Conservation (phyloP, 2,797 vertebrate species). For the Cynopterus sphinx region DNA sequence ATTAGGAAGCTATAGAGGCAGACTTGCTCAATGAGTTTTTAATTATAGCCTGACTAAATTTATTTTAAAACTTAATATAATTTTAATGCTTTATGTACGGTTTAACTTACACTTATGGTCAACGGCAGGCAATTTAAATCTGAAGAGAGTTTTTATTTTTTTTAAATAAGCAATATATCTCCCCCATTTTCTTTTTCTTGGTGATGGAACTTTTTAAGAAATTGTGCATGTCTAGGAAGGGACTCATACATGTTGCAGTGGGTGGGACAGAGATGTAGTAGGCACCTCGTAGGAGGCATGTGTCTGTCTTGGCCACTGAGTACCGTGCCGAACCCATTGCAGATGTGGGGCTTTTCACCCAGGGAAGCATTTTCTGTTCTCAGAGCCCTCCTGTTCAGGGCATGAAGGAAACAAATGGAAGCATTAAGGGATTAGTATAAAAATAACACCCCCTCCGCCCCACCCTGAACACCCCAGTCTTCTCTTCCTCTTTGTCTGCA, state of each 20-base stretch:
- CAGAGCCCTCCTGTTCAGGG: neutral
- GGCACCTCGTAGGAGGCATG: neutral
- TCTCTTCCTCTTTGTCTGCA: neutral
- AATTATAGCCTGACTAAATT: neutral
- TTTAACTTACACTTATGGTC: neutral
- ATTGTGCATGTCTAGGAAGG: neutral
- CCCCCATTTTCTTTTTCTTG: neutral
- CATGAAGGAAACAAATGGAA: neutral
- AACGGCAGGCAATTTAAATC: neutral
- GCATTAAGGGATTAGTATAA: neutral
- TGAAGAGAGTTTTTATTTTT: neutral
- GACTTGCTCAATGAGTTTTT: neutral
- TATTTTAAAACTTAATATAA: neutral
- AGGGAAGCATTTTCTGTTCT: neutral
- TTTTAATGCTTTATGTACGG: neutral
- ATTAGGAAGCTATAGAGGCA: neutral
- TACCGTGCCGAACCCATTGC: neutral
- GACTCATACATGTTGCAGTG: accelerated
- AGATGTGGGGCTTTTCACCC: neutral
- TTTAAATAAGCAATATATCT: neutral
- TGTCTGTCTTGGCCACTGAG: neutral
- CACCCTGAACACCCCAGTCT: neutral
- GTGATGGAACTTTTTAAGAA: neutral
- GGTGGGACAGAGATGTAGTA: neutral
- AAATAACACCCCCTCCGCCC: neutral